Base-by-base conservation (phyloP, 1,140 invertebrate species). In the Eciton burchellii region DNA sequence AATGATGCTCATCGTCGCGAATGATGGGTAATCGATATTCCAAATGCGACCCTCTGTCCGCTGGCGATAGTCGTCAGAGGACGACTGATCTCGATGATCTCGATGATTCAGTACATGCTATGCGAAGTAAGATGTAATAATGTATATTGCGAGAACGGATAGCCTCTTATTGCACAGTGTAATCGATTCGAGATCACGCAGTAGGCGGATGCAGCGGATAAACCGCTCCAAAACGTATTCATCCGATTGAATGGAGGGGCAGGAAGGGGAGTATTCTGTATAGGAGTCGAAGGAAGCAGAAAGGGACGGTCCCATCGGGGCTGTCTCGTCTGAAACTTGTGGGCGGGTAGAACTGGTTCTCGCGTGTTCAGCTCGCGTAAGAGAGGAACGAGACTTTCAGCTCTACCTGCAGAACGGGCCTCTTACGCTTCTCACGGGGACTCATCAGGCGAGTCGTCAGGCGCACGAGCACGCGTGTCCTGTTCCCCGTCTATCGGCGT, bases 261-360 rank as follows among this genome's bases (percentile, higher is more conserved):
- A 84, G 71, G 81, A 60, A 59, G 35, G 49, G 21, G 43, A 11
- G 81, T 84, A 84, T 77, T 16, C 24, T 24, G 65, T 9, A 14
- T n/a, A 81, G 65, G 21, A 35, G 88, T 82, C 83, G 85, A 76
- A 59, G 84, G 54, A 43, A 65, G 52, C 63, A 84, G 82, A 63
- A 83, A 81, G 84, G 49, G 65, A 85, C 43, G 54, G 16, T 43
- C 62, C 47, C 77, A 57, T 71, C 68, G 47, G 57, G 81, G 72
- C 52, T 24, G 81, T 59, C 84, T 85, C 87, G 85, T 85, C 74
- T 81, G 85, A 68, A 83, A 89, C 86, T 35, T 6, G 88, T 91
- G 86, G 90, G 90, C 90, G 89, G 83, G 83, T 85, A 84, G 88
- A 91, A 91, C 90, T 90, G 89, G 90, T 91, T 91, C 87, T 85